A percentile compares a stretch with the other conserved stretches of the same genome.
Conservation (phyloP, 2,113 vertebrate genomes). For the Patagioenas fasciata region DNA sequence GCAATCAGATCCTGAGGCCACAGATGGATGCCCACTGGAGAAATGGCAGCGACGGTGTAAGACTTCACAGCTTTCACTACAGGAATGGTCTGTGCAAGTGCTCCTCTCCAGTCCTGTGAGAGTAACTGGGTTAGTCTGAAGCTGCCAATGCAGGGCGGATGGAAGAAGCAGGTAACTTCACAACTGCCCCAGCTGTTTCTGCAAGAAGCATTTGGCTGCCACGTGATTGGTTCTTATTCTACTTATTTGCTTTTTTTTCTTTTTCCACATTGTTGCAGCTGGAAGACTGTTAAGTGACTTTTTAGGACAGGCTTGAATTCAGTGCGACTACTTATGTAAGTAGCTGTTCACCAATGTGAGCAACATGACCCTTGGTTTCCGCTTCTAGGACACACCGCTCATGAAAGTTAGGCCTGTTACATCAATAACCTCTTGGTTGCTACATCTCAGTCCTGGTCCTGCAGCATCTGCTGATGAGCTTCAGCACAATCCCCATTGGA, state of each 20-base stretch:
- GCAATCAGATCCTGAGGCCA: neutral
- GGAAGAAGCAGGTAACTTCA: neutral
- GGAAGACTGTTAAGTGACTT: neutral
- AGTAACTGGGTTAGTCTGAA: neutral
- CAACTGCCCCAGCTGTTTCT: neutral
- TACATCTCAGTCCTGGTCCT: neutral
- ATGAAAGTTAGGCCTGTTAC: neutral
- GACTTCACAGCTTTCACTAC: neutral
- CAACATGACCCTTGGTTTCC: neutral
- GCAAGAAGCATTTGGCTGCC: neutral
- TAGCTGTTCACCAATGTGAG: neutral
- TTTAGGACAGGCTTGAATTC: neutral
- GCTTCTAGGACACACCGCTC: neutral
- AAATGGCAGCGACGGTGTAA: neutral
- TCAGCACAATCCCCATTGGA: neutral
- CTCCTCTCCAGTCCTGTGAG: neutral
- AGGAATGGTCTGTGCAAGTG: neutral
- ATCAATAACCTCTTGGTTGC: neutral
- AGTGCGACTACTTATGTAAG: neutral
- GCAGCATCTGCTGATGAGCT: neutral
- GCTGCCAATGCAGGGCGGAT: fast-evolving
- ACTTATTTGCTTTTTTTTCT: neutral
- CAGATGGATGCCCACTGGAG: neutral
- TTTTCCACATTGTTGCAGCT: neutral
- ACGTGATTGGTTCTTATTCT: neutral